Evolutionary conservation across 2,797 vertebrate species (phyloP), one percentile per base, ranked within the genome.

Genomic region (Phoebastria nigripes): DNA sequence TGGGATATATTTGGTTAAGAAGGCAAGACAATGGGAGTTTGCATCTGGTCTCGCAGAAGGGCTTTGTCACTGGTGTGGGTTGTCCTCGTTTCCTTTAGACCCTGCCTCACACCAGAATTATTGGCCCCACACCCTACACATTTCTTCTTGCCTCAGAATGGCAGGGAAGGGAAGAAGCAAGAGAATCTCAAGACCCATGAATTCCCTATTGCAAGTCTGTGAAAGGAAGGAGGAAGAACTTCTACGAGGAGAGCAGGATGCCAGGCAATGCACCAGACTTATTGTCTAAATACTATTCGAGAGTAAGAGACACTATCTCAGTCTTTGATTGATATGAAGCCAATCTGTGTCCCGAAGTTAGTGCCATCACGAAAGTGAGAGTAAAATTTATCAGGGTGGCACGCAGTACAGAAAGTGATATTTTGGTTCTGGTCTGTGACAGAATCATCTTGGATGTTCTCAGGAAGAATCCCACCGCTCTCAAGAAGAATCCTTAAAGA

Each of bases 291-390:
- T 66, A 42, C 13, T 49, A 12, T 33, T 51, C 1, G 1, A 61
- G 21, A n/a, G 11, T 26, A 65, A 47, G 47, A 63, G 26, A 54
- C 2, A 12, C 8, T 85, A n/a, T 90, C 83, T 98, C 85, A 98
- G 71, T 95, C 95, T 97, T 91, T 98, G 95, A 99, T 98, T 97
- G 99, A 99, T 97, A 99, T 98, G 97, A 99, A 99, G 51, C 99
- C 99, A 65, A 99, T 98, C 90, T 99, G 99, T 26, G 98, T 99
- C 56, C 99, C 99, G 37, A 99, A 99, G 97, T 99, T 98, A 67
- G 63, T 51, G 18, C 99, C 99, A 74, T 99, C 99, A 62, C 99
- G 98, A 41, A 98, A 97, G 76, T 99, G 98, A 52, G 99, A 99
- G 93, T 99, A 99, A 97, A 99, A 99, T 92, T 97, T 97, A 10